Evolutionary conservation across 2,888 invertebrate genomes (phyloP), one percentile per base, ranked within the genome.

Genomic region (Hybos culiciformis): DNA sequence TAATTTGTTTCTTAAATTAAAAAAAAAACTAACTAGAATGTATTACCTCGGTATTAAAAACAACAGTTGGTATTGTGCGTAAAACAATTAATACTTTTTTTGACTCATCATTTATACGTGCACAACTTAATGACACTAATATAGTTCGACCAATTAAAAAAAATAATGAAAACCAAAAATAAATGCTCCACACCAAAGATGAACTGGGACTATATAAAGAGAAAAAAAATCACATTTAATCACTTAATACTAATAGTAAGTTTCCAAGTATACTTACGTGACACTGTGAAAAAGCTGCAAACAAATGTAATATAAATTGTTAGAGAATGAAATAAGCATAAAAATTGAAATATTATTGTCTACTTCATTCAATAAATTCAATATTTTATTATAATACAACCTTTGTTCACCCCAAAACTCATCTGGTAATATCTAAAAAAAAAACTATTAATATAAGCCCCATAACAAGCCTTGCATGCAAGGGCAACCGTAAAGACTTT

Each of bases 261-360:
- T 31, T 37, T 23, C 33, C 7, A 14, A 34, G 3, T 18, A 31
- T 17, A 45, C 71, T 70, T 62, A 80, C 80, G 75, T 74, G 45
- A 80, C 69, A 23, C 77, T 79, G 52, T 75, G 68, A 51, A 77
- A 78, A 5, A 81, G 66, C 53, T 81, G 80, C 37, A 80, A 65
- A 49, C 80, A 80, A 48, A 81, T 78, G 53, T 80, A 80, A 57
- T 77, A 80, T 23, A 80, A 68, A 58, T 81, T 79, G 50, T 74
- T 78, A 33, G 72, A 62, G 51, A 78, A 80, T 0, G 79, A 79
- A 9, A 80, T 60, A 1, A 78, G 58, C 2, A 80, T 70, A 37
- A 80, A 63, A 17, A 70, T 64, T 6, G 77, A 74, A 14, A 80
- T 66, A 31, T 72, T 65, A 6, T 60, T 56, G 51, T 80, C 77